Base-by-base conservation (phyloP, 2,113 vertebrate species). In the Andinoacara biseriatus region DNA sequence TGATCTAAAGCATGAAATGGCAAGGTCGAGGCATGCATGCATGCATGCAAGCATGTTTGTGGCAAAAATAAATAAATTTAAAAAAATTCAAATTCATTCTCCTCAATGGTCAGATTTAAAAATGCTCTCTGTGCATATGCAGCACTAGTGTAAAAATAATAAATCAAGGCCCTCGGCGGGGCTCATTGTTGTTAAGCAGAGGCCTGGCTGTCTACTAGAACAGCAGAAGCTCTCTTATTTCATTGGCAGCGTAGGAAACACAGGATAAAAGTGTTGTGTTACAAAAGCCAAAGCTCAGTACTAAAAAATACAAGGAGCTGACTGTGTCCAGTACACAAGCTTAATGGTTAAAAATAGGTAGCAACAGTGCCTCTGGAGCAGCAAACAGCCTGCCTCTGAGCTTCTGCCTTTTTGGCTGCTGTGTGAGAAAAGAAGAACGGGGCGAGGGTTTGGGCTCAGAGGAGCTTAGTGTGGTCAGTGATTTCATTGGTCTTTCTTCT, bases 221-320 rank as follows among this genome's bases (percentile, higher is more conserved):
- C 40, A 85, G 74, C 85, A 75, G 79, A 88, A 67, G 6, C 76
- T 62, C 76, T 91, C 84, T 89, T 38, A 90, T 92, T 87, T 87
- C 54, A 15, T 46, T 8, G 0, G 57, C 63, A 83, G 76, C 69
- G 89, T 58, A 46, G 86, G 82, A 85, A 89, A 92, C 67, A 65
- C 4, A 79, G 83, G 46, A 81, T 90, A 85, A 82, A 67, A 75
- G 76, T 62, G 10, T 89, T 83, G 79, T 86, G 85, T 58, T 77
- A 43, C 74, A 76, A 82, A 80, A 89, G 78, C 78, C 86, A 86
- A 69, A 86, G 78, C 74, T 90, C 80, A 72, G 80, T 3, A 43
- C 52, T 43, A 15, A 89, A 65, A 84, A 84, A 82, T 79, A 89
- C 79, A 90, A 6, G 14, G 60, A 78, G 81, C 78, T 63, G 65